Conservation (phyloP, 2,888 invertebrate species). For the Punctoribates punctum region DNA sequence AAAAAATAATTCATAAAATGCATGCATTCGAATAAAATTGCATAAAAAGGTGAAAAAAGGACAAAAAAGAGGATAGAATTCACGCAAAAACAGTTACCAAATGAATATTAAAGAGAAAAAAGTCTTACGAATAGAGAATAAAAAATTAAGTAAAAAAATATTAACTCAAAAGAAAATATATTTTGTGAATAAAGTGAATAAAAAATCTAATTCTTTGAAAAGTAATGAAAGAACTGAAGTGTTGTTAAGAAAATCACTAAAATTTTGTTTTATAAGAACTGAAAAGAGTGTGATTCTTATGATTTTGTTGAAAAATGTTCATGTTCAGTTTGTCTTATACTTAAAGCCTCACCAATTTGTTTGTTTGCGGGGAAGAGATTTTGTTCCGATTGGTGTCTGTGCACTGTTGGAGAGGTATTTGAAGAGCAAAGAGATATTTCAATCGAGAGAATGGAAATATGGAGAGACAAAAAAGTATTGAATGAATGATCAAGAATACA, state of each 20-base stretch:
- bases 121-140: background rate
- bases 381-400: constrained; percentile 44
- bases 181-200: too few relatives aligned
- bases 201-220: too few relatives aligned
- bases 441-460: constrained; percentile 5
- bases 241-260: too few relatives aligned
- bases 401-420: constrained; percentile 28
- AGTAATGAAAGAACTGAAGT: too few relatives aligned
- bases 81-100: background rate
- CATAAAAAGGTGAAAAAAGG: background rate
- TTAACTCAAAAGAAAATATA: too few relatives aligned
- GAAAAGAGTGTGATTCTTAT: too few relatives aligned
- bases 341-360: constrained; percentile 35
- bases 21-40: constrained; percentile 7
- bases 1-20: constrained; percentile 4
- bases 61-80: background rate
- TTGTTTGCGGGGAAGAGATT: constrained; percentile 30
- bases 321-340: constrained; percentile 20
- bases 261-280: too few relatives aligned
- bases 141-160: background rate
- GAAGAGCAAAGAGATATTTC: background rate
- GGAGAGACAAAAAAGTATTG: background rate
- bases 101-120: background rate
- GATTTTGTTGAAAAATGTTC: too few relatives aligned
- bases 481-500: background rate